Evolutionary conservation across 1,140 invertebrate species (phyloP), one percentile per base, ranked within the genome.

Genomic region (Maconellicoccus hirsutus): DNA sequence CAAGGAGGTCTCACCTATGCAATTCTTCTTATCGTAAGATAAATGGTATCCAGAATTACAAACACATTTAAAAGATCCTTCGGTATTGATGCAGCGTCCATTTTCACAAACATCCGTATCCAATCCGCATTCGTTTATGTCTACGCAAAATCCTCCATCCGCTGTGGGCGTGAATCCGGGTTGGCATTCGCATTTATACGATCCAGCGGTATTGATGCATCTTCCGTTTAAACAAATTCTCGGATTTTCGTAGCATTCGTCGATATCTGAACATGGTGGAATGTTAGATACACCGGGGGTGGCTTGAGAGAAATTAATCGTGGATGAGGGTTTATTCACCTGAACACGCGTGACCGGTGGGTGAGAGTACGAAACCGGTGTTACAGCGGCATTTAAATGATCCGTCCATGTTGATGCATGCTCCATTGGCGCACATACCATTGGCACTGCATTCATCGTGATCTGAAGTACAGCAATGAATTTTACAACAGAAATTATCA

Each of bases 381-480:
- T 90, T 87, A 78, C 92, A 93, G 72, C 86, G 83, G 77, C 91
- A 93, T 76, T 86, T 87, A 78, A 88, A 91, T 1, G 88, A 90
- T 52, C 88, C 89, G 75, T 90, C 86, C 81, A 88, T 87, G 73
- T 90, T 90, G 22, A 87, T 88, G 76, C 90, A 93, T 22, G 85
- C 83, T n/a, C 90, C 91, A 76, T 92, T 92, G 22, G 87, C 85
- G 76, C 91, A 93, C 89, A 88, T 90, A 69, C 90, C 84, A 74
- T 86, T 88, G 77, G 88, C 84, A 73, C 84, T 83, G 76, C 94
- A 97, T 79, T 96, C 94, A 78, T 97, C 90, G 76, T 92, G 89
- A 82, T 96, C 93, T 88, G 74, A 59, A 70, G 21, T 59, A 59
- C 52, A 59, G 52, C 6, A 59, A 59, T 59, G n/a, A n/a, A n/a